Evolutionary conservation across 2,113 vertebrate species (phyloP), one percentile per base, ranked within the genome.

Genomic region (cat (Felis catus)): DNA sequence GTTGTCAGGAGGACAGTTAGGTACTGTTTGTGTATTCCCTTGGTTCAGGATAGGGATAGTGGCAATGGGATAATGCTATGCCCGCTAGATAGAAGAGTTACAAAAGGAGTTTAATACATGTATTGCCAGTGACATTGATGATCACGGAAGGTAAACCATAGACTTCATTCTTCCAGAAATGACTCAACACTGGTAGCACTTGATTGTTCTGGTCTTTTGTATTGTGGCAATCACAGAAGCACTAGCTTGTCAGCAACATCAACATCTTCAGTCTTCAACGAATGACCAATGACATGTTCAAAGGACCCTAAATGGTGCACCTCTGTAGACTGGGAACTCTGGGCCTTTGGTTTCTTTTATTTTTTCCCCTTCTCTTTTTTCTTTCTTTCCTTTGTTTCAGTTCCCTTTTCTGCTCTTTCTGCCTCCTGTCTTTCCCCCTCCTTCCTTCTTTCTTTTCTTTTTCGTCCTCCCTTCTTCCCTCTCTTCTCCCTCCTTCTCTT

Each of bases 151-250:
- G 36, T 53, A 78, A 96, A 79, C 27, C 36, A 58, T 1, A 21
- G 68, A 83, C 76, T 83, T 61, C 71, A 14, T 88, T 76, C 91
- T 41, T 80, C 65, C 41, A 85, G 83, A 81, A 96, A 91, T 36
- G 78, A 39, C 65, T 19, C 68, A 84, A 74, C 11, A 19, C 58
- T n/a, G 91, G 27, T 58, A 76, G 74, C 63, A 68, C 23, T 39
- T 2, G 41, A 11, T 19, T 27, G 23, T 48, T 19, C 58, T 36
- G 5, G 19, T 74, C 36, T 78, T 81, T 71, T 27, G 53, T 33
- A 21, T 15, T 39, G 33, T 48, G n/a, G 3, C 73, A 48, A 0
- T 82, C 33, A 4, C 13, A 27, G 9, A 73, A 80, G 16, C 29
- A 36, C 23, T 48, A 74, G 74, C 79, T 94, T 80, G 39, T 79